Percentiles rank a stretch among this genome's conserved stretches.
phyloP scores from a whole-genome alignment of 2,113 vertebrate genomes.

The Manacus vitellinus region DNA sequence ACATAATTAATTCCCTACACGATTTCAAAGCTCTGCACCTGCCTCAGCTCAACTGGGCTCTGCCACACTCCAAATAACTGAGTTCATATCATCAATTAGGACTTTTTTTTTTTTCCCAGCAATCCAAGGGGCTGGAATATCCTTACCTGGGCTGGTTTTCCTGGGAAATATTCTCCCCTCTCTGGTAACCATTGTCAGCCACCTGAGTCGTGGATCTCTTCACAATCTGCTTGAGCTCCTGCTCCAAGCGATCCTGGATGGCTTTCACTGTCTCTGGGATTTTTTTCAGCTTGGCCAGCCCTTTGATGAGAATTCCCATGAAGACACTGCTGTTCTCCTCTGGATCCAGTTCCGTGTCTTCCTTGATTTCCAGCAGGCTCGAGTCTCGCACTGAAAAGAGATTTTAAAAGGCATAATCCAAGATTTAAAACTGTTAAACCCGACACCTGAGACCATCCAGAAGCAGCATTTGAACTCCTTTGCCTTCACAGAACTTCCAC shows the following conservation, averaged over 20 bases:
- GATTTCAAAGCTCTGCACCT: background rate
- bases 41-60: background rate
- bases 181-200: slow-evolving; percentile 92
- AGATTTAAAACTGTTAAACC: background rate
- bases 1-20: background rate
- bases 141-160: slow-evolving; percentile 92
- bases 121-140: background rate
- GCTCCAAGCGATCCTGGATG: slow-evolving; percentile 93
- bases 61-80: background rate
- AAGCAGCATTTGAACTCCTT: background rate
- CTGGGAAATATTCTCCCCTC: slow-evolving; percentile 86
- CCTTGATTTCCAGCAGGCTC: slow-evolving; percentile 83
- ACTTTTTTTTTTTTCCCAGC: background rate
- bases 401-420: background rate
- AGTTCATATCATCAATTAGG: background rate
- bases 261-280: slow-evolving; percentile 94
- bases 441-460: background rate
- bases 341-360: slow-evolving; percentile 88
- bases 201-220: slow-evolving; percentile 97
- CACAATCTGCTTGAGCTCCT: slow-evolving; percentile 95
- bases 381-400: slow-evolving; percentile 77
- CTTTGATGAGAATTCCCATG: slow-evolving; percentile 97
- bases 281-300: slow-evolving; percentile 93
- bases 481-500: background rate
- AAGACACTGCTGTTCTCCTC: slow-evolving; percentile 94